A percentile compares a stretch with the other conserved stretches of the same genome.
Evolutionary conservation across 2,888 invertebrate genomes (phyloP).

Genomic region (Trypoxylon attenuatum): DNA sequence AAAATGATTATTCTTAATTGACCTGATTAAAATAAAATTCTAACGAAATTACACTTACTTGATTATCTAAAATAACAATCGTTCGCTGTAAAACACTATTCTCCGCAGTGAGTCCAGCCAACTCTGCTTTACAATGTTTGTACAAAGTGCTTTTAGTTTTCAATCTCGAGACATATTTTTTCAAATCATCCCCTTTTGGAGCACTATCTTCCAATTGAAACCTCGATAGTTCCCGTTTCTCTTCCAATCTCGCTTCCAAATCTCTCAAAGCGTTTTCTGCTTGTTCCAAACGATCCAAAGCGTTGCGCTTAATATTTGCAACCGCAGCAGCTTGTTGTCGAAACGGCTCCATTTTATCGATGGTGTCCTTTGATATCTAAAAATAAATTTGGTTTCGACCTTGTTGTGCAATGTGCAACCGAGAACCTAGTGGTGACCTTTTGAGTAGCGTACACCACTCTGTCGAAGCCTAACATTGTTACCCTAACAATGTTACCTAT

Average conservation of each 20-base stretch:
- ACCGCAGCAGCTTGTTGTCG: conserved; percentile 90
- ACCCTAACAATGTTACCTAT: no score
- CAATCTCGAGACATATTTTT: conserved; percentile 88
- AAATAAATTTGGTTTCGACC: no score
- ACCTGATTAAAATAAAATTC: background rate
- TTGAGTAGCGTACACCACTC: no score
- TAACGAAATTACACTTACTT: conserved; percentile 68
- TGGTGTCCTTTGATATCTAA: conserved; percentile 65
- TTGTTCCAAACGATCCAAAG: conserved; percentile 63
- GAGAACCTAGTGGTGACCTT: no score
- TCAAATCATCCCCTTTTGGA: conserved; percentile 84
- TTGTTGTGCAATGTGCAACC: no score
- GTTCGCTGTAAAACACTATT: conserved; percentile 85
- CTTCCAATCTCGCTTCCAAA: conserved; percentile 73
- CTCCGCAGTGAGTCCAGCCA: conserved; percentile 86
- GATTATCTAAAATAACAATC: conserved; percentile 82
- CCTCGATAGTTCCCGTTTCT: conserved; percentile 61
- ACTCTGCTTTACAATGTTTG: conserved; percentile 86
- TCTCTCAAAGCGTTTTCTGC: conserved; percentile 81
- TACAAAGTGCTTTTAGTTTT: conserved; percentile 88
- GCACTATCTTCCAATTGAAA: conserved; percentile 57
- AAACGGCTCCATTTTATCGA: conserved; percentile 88
- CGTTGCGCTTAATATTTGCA: conserved; percentile 82
- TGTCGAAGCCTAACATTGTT: no score
- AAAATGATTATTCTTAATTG: background rate